These are phyloP conservation scores for Callopanchax toddi DNA, from an alignment of 2,113 vertebrate genomes.

Conservation along the genomic window DNA sequence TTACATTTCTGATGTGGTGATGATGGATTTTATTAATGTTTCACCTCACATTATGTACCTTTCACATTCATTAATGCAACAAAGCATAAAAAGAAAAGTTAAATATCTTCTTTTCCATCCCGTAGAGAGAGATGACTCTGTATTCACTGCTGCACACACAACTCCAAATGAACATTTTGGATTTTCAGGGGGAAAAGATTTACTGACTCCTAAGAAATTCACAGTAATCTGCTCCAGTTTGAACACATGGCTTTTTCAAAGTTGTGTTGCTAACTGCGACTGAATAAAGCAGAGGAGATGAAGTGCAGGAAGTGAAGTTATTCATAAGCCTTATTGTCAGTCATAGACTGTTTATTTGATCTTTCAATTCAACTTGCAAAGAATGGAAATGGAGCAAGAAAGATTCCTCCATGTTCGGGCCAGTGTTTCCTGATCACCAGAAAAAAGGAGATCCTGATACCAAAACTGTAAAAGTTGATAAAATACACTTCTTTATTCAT, in stretches of 20 bases:
- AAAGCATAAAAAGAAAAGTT: neutral
- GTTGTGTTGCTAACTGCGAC: constrained; percentile 52
- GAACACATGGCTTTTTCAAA: constrained; percentile 46
- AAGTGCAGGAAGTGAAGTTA: constrained; percentile 56
- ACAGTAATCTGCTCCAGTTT: constrained; percentile 46
- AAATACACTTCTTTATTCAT: too few species aligned
- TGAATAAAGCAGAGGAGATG: constrained; percentile 55
- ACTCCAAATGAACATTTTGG: constrained; percentile 34
- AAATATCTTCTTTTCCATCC: neutral
- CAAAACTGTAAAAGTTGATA: too few species aligned
- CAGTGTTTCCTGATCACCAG: too few species aligned
- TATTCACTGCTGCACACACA: constrained; percentile 27
- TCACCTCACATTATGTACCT: neutral
- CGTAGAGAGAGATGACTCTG: constrained; percentile 9
- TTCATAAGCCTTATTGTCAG: constrained; percentile 70
- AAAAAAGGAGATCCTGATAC: too few species aligned
- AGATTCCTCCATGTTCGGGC: constrained; percentile 36
- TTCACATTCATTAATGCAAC: neutral
- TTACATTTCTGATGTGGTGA: neutral
- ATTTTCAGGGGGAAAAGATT: constrained; percentile 18
- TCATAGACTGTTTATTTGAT: constrained; percentile 75
- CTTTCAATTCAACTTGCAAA: constrained; percentile 69
- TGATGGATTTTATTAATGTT: neutral
- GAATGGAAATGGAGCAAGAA: constrained; percentile 55
- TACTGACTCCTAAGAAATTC: constrained; percentile 12